Conservation (phyloP, 2,113 vertebrate genomes). For the Syngnathus floridae region DNA sequence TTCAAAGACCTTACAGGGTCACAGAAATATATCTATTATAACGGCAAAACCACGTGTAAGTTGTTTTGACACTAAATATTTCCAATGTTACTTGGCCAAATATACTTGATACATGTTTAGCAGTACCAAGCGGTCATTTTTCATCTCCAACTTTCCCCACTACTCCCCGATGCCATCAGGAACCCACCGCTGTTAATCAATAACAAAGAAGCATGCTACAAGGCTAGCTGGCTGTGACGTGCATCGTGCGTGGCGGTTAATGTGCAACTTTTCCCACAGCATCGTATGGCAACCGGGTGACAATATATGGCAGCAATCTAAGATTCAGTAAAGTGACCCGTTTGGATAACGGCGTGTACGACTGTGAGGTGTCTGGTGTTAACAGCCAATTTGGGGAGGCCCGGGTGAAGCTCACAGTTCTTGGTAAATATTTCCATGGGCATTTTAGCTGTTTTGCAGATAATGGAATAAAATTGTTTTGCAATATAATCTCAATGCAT, state of each 20-base stretch:
- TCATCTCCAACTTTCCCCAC: background rate
- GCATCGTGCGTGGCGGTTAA: background rate
- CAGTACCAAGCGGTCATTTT: background rate
- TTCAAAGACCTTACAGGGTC: constrained; percentile 52
- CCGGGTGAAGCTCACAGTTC: constrained; percentile 53
- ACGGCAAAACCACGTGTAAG: constrained; percentile 56
- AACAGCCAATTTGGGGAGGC: constrained; percentile 27
- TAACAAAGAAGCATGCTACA: background rate
- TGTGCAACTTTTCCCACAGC: constrained; percentile 35
- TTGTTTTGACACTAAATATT: background rate
- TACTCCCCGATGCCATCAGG: background rate
- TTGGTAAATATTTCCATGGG: constrained; percentile 49
- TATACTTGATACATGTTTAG: background rate
- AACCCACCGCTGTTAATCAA: background rate
- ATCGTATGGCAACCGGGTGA: constrained; percentile 33
- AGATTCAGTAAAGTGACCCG: constrained; percentile 58
- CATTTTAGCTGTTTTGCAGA: background rate
- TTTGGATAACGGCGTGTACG: constrained; percentile 58
- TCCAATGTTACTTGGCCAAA: background rate
- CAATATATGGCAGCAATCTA: constrained; percentile 34
- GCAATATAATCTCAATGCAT: background rate
- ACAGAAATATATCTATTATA: constrained; percentile 52
- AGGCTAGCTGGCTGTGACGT: background rate
- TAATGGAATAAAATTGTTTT: background rate
- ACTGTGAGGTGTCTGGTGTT: constrained; percentile 60